A percentile compares a stretch with the other conserved stretches of the same genome.
These are phyloP conservation scores for Astreopora myriophthalma DNA, from an alignment of 64 coral and sea anemone species.

Conservation along the genomic window DNA sequence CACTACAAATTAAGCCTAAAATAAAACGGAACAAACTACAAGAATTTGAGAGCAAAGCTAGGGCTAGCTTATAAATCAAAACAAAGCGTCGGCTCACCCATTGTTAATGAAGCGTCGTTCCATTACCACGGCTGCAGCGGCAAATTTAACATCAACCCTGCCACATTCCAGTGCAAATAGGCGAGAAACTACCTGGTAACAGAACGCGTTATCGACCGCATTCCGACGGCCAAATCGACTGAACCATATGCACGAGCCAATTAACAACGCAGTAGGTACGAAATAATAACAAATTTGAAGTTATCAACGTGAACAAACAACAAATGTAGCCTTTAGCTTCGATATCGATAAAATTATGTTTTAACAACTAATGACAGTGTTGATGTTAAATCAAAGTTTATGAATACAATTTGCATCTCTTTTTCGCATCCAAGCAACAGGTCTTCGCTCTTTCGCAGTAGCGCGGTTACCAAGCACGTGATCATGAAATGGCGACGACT, in stretches of 20 bases:
- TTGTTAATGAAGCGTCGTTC: not conserved
- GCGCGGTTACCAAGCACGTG: not conserved
- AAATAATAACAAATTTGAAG: not conserved
- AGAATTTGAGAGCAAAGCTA: too few relatives aligned
- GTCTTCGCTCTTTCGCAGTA: not conserved
- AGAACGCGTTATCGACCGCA: not conserved
- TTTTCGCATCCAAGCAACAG: conserved; percentile 17
- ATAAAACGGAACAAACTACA: not conserved
- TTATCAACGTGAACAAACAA: not conserved
- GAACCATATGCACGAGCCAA: too few relatives aligned
- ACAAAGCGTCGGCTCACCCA: not conserved
- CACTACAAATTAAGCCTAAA: too few relatives aligned
- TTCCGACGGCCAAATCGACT: not conserved
- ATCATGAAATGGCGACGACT: conserved; percentile 45
- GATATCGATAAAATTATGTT: conserved; percentile 20
- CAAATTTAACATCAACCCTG: not conserved
- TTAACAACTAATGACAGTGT: not conserved
- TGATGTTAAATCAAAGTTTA: not conserved
- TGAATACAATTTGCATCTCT: not conserved
- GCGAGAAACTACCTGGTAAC: not conserved
- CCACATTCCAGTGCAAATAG: not conserved
- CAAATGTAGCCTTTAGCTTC: not conserved
- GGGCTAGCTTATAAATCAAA: not conserved
- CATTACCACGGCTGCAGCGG: not conserved
- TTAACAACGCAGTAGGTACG: not conserved